phyloP scores from a whole-genome alignment of 2,888 invertebrate genomes.

The Physocephala rufipes region DNA sequence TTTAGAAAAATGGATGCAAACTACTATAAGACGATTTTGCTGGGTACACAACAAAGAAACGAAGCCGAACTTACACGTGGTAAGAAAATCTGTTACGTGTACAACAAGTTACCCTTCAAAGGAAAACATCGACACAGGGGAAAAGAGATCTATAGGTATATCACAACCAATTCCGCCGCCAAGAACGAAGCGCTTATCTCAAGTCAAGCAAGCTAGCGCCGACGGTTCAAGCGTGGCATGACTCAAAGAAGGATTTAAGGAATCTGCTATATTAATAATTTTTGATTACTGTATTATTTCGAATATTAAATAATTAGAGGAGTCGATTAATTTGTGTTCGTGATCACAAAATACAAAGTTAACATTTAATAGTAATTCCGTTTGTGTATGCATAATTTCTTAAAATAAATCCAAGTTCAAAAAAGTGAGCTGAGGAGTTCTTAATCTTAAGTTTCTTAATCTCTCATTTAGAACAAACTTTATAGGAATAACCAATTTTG shows the following conservation, averaged over 20 bases:
- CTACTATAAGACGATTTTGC: conserved; percentile 38
- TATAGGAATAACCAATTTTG: too few species aligned
- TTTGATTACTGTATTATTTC: too few species aligned
- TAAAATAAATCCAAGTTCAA: too few species aligned
- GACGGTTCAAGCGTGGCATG: conserved; percentile 54
- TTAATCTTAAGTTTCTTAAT: too few species aligned
- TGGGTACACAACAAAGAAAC: conserved; percentile 40
- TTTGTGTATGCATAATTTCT: too few species aligned
- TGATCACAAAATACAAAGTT: too few species aligned
- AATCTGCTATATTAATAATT: too few species aligned
- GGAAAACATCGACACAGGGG: conserved; percentile 10
- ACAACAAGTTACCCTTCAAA: conserved; percentile 30
- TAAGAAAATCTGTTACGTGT: background rate
- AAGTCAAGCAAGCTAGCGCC: conserved; percentile 55
- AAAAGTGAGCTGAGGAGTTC: too few species aligned
- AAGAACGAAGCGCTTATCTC: conserved; percentile 57
- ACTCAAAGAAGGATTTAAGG: background rate
- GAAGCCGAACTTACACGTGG: background rate
- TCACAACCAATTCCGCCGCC: conserved; percentile 59
- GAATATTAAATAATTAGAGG: too few species aligned
- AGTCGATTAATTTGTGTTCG: too few species aligned
- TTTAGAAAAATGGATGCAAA: conserved; percentile 67
- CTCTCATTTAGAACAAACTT: too few species aligned
- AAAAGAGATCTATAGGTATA: conserved; percentile 22
- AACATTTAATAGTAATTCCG: too few species aligned